A percentile compares a stretch with the other conserved stretches of the same genome.
Conservation (phyloP, 2,113 vertebrate genomes). For the Clarias macrocephalus region DNA sequence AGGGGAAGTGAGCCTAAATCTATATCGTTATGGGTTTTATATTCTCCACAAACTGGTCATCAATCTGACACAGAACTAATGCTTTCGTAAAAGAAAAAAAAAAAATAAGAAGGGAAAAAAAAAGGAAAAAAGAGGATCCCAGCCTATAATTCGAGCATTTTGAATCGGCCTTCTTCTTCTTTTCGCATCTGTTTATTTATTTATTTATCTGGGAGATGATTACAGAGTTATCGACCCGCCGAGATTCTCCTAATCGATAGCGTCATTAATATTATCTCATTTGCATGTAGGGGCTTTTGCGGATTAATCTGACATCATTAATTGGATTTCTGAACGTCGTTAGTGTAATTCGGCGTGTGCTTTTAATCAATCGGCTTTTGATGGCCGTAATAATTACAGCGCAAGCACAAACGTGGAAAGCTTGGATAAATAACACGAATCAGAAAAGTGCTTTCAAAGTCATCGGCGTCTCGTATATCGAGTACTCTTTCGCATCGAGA, state of each 20-base stretch:
- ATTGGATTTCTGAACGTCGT: slow-evolving; percentile 39
- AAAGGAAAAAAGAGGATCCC: background rate
- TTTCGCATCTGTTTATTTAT: background rate
- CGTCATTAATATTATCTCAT: slow-evolving; percentile 37
- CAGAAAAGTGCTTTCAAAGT: slow-evolving; percentile 28
- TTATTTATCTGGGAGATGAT: background rate
- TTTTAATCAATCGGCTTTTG: slow-evolving; percentile 37
- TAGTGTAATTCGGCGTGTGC: slow-evolving; percentile 19
- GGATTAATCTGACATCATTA: slow-evolving; percentile 36
- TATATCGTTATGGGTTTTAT: slow-evolving; percentile 72
- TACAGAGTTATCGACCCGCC: slow-evolving; percentile 7
- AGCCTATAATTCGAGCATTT: background rate
- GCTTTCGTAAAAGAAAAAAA: slow-evolving; percentile 22
- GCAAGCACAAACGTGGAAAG: background rate
- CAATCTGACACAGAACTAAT: slow-evolving; percentile 67
- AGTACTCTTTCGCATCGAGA: background rate
- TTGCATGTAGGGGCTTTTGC: slow-evolving; percentile 25
- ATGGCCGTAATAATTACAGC: slow-evolving; percentile 3
- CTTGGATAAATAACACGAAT: background rate
- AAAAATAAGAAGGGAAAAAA: background rate
- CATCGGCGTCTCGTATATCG: background rate
- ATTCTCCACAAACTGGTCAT: slow-evolving; percentile 70
- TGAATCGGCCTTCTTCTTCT: background rate
- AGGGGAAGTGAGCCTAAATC: slow-evolving; percentile 72
- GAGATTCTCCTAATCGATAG: slow-evolving; percentile 35